Evolutionary conservation across 2,888 invertebrate species (phyloP).

Genomic region (Catonia carolina): DNA sequence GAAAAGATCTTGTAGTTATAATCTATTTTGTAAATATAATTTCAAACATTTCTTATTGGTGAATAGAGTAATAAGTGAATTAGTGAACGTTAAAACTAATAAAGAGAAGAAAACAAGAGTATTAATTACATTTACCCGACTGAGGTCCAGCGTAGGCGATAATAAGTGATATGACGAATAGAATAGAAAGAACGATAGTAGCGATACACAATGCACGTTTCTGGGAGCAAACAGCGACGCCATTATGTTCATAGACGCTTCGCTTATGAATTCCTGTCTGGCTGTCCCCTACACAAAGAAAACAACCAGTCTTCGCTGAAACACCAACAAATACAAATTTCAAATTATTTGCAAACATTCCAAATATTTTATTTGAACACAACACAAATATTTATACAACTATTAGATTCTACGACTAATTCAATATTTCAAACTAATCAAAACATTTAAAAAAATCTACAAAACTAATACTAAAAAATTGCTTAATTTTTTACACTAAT

Average conservation of each 20-base stretch:
- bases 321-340: background rate
- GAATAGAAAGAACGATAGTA: constrained; percentile 67
- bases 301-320: background rate
- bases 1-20: too few species aligned
- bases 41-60: too few species aligned
- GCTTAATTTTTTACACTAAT: too few species aligned
- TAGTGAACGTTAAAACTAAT: too few species aligned
- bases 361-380: too few species aligned
- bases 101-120: too few species aligned
- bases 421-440: background rate
- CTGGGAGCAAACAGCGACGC: constrained; percentile 82
- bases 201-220: constrained; percentile 76
- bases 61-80: too few species aligned
- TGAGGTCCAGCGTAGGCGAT: constrained; percentile 87
- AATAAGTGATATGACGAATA: constrained; percentile 76
- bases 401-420: background rate
- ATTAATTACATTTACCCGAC: constrained; percentile 53
- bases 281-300: constrained; percentile 50
- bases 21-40: too few species aligned
- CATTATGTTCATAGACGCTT: constrained; percentile 63
- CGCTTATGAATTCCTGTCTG: constrained; percentile 57
- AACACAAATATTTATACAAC: too few species aligned
- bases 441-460: too few species aligned
- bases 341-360: too few species aligned
- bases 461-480: too few species aligned